Evolutionary conservation across 2,797 vertebrate genomes (phyloP).

Genomic region (Chiroxiphia lanceolata): DNA sequence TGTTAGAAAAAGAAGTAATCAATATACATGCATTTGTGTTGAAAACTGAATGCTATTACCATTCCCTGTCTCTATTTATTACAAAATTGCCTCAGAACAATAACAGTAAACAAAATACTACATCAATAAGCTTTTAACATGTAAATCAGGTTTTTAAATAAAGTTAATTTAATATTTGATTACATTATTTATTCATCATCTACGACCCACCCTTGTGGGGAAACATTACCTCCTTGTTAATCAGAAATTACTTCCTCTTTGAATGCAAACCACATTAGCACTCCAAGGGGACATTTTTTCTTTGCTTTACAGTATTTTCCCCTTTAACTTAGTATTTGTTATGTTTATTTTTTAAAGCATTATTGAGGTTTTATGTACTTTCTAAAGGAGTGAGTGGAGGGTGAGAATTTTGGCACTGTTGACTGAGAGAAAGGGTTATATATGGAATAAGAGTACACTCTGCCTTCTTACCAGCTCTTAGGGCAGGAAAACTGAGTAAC

Average conservation of each 20-base stretch:
- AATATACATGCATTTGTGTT: neutral
- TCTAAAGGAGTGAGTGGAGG: neutral
- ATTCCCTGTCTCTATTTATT: constrained; percentile 2
- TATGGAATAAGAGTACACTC: neutral
- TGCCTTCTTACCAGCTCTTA: neutral
- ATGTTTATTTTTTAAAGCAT: neutral
- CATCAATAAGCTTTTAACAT: constrained; percentile 54
- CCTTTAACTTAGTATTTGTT: neutral
- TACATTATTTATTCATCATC: constrained; percentile 63
- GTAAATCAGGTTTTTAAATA: constrained; percentile 58
- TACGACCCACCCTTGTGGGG: constrained; percentile 39
- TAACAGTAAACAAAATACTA: constrained; percentile 50
- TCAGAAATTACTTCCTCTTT: constrained; percentile 32
- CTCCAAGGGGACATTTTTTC: constrained; percentile 31
- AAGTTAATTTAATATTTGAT: constrained; percentile 65
- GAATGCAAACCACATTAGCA: constrained; percentile 47
- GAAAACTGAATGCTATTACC: neutral
- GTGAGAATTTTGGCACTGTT: neutral
- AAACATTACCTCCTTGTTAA: constrained; percentile 58
- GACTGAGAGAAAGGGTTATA: neutral
- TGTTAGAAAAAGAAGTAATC: neutral
- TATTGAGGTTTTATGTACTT: neutral
- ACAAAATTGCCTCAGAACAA: constrained; percentile 37
- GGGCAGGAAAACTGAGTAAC: neutral
- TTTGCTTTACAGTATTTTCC: neutral